Percentiles rank a stretch among this genome's conserved stretches.
Evolutionary conservation across 2,113 vertebrate species (phyloP).

Genomic region (Cheirogaleus medius): DNA sequence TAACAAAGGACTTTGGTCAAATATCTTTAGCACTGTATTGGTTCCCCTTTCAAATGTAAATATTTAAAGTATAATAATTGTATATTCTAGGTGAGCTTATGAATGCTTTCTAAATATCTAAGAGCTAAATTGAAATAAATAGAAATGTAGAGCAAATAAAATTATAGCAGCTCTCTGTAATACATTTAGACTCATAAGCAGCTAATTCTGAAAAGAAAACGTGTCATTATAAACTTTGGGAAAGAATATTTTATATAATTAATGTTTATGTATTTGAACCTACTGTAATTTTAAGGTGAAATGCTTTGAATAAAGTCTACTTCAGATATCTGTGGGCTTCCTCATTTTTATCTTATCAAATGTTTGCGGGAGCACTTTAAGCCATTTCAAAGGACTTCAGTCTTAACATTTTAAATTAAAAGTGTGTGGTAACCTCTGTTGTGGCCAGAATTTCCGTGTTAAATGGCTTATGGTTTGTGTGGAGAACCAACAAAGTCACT

Average conservation of each 20-base stretch:
- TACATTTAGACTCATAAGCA: background rate
- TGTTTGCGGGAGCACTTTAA: background rate
- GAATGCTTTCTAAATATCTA: slow-evolving; percentile 11
- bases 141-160: background rate
- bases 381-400: background rate
- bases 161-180: background rate
- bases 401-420: background rate
- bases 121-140: background rate
- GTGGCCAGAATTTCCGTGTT: background rate
- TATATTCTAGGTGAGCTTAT: background rate
- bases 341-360: background rate
- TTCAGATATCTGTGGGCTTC: background rate
- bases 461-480: background rate
- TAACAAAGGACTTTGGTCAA: background rate
- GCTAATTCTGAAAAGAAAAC: background rate
- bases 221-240: background rate
- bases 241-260: background rate
- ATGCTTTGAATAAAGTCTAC: slow-evolving; percentile 61
- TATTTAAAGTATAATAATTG: background rate
- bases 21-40: background rate
- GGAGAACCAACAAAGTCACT: background rate
- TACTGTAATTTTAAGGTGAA: slow-evolving; percentile 38
- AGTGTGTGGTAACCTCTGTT: background rate
- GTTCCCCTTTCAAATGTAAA: background rate
- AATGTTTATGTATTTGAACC: background rate